phyloP scores from a whole-genome alignment of 2,113 vertebrate species.

The Benitochromis conjunctus region DNA sequence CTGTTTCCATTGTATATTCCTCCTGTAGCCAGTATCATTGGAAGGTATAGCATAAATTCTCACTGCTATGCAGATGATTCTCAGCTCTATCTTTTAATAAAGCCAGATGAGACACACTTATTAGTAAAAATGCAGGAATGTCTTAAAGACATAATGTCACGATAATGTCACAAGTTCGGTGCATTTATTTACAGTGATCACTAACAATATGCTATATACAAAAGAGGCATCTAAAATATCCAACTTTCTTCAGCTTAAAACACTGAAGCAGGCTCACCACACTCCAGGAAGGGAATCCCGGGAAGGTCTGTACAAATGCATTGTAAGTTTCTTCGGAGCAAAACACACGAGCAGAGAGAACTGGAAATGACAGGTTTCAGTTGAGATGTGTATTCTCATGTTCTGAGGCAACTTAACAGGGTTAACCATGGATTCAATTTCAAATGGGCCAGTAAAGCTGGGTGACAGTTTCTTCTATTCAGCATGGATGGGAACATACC shows the following conservation, averaged over 20 bases:
- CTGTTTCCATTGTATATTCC: not conserved
- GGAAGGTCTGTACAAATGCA: not conserved
- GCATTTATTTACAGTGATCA: not conserved
- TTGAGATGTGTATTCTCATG: no score
- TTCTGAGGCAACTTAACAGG: no score
- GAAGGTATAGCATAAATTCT: accelerated
- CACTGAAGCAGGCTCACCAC: not conserved
- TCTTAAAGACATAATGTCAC: not conserved
- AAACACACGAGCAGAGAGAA: no score
- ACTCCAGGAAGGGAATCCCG: not conserved
- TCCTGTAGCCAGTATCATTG: not conserved
- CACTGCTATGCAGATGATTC: not conserved
- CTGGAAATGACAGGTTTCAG: no score
- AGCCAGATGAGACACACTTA: not conserved
- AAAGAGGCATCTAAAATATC: not conserved
- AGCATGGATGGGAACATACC: no score
- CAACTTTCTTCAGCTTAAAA: not conserved
- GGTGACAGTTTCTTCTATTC: no score
- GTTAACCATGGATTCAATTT: no score
- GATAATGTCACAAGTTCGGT: accelerated
- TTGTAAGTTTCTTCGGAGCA: no score
- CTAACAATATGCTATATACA: not conserved
- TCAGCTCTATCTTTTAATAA: accelerated
- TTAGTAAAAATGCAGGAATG: not conserved
- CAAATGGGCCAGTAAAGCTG: no score